These are phyloP conservation scores for Napeogenes sylphis DNA, from an alignment of 2,888 invertebrate species.

Conservation along the genomic window DNA sequence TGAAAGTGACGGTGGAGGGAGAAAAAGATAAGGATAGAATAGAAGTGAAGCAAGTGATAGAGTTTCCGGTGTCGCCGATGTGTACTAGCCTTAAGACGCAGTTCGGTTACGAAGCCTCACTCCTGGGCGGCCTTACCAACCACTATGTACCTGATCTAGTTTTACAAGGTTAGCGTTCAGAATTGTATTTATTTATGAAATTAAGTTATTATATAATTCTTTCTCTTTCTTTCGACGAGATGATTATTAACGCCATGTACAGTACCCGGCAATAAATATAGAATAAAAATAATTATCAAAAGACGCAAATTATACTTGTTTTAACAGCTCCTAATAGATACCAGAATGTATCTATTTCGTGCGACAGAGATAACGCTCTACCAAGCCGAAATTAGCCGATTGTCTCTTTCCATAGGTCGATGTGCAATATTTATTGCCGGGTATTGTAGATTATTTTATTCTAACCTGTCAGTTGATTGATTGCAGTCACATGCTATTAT, in stretches of 20 bases:
- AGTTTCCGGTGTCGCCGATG: constrained; percentile 76
- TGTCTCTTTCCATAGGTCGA: too few species aligned
- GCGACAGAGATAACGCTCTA: too few species aligned
- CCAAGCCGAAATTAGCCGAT: too few species aligned
- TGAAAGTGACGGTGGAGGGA: constrained; percentile 21
- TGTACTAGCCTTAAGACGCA: constrained; percentile 24
- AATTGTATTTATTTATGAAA: constrained; percentile 23
- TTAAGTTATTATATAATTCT: not conserved
- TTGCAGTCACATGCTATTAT: not conserved
- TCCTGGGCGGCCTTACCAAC: constrained; percentile 80
- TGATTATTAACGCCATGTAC: too few species aligned
- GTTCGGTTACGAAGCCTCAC: constrained; percentile 77
- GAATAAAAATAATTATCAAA: too few species aligned
- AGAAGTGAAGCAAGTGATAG: constrained; percentile 68
- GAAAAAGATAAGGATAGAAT: constrained; percentile 32
- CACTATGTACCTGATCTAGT: constrained; percentile 86
- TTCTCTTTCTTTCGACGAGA: not conserved
- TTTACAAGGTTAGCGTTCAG: constrained; percentile 77
- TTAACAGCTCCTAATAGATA: too few species aligned
- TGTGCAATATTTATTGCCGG: too few species aligned
- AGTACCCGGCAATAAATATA: too few species aligned
- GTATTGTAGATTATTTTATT: too few species aligned
- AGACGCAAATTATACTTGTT: too few species aligned
- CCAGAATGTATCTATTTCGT: too few species aligned
- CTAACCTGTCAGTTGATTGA: not conserved